Evolutionary conservation across 2,888 invertebrate species (phyloP).

Genomic region (Dryocosmus kuriphilus): DNA sequence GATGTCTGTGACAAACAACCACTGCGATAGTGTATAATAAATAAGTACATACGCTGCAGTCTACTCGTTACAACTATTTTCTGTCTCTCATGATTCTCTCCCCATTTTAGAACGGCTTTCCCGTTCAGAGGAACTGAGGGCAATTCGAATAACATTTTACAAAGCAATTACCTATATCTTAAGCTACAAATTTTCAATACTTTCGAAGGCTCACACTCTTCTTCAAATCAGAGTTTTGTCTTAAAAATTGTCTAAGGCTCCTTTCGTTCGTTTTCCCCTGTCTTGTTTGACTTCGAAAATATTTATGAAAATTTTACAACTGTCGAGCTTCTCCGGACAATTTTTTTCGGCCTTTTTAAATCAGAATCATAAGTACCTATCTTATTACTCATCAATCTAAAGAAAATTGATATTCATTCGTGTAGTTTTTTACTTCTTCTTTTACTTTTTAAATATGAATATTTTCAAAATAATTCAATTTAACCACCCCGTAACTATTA

Average conservation of each 20-base stretch:
- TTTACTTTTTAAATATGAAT: not conserved
- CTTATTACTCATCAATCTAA: not conserved
- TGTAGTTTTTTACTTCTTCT: not conserved
- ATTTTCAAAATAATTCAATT: too few relatives aligned
- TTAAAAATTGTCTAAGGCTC: not conserved
- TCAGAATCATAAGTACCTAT: too few relatives aligned
- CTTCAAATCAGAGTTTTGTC: not conserved
- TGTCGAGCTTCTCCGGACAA: not conserved
- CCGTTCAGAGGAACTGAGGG: slow-evolving; percentile 5
- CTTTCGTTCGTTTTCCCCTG: not conserved
- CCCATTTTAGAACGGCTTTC: slow-evolving; percentile 48
- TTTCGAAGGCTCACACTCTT: not conserved
- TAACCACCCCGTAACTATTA: too few relatives aligned
- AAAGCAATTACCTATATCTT: not conserved
- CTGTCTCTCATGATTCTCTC: slow-evolving; percentile 61
- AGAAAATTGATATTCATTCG: not conserved
- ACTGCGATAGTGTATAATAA: slow-evolving; percentile 42
- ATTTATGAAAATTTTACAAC: not conserved
- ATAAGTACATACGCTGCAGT: slow-evolving; percentile 45
- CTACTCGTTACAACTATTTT: slow-evolving; percentile 57
- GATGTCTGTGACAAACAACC: not conserved
- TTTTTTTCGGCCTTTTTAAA: not conserved
- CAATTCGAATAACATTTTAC: not conserved
- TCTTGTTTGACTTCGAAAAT: not conserved
- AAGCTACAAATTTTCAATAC: not conserved